Percentiles rank a stretch among this genome's conserved stretches.
Conservation (phyloP, 2,113 vertebrate genomes). For the Diadophis punctatus region DNA sequence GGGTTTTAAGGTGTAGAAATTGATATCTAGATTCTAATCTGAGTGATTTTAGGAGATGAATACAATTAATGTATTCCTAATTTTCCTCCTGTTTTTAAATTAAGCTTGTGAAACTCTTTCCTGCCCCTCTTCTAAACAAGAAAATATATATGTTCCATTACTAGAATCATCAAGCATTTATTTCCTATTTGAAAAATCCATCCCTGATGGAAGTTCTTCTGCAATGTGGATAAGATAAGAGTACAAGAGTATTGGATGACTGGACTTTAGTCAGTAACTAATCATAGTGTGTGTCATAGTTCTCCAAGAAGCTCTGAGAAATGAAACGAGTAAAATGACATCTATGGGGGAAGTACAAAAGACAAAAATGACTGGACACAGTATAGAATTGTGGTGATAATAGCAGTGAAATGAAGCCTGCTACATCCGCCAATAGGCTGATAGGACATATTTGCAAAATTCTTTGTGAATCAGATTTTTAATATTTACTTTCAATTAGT, state of each 20-base stretch:
- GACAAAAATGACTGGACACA: not conserved
- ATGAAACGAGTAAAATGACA: not conserved
- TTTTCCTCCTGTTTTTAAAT: not conserved
- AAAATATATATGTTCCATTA: not conserved
- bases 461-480: not conserved
- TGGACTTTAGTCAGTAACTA: not conserved
- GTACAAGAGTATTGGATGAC: not conserved
- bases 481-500: not conserved
- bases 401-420: not conserved
- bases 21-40: not conserved
- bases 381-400: not conserved
- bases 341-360: not conserved
- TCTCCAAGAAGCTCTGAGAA: not conserved
- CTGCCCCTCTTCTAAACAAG: not conserved
- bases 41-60: not conserved
- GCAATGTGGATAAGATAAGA: not conserved
- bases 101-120: not conserved
- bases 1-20: not conserved
- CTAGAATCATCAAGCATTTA: not conserved
- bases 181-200: not conserved
- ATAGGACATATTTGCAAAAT: not conserved
- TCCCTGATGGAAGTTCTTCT: not conserved
- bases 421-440: not conserved
- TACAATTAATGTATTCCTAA: not conserved
- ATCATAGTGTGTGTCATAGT: not conserved